These are phyloP conservation scores for Machimus rusticus DNA, from an alignment of 2,888 invertebrate genomes.

Conservation along the genomic window DNA sequence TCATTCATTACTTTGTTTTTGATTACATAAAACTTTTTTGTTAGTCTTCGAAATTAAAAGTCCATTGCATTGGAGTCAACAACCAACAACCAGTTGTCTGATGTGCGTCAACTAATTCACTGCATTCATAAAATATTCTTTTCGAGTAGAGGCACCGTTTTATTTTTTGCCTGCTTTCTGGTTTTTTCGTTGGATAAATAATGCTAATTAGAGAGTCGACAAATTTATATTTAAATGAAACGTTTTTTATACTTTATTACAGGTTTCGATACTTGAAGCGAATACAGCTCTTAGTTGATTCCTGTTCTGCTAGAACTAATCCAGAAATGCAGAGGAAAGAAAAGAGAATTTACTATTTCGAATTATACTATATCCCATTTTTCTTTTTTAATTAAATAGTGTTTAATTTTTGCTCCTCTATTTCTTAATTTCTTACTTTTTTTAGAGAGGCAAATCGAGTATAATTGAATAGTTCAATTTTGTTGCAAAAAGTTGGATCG, in stretches of 20 bases:
- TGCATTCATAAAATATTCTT: not conserved
- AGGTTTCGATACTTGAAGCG: not conserved
- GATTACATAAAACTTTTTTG: too few species aligned
- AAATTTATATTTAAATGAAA: not conserved
- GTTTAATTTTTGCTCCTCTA: too few species aligned
- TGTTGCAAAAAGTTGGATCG: too few species aligned
- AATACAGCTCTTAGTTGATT: not conserved
- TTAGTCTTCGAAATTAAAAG: not conserved
- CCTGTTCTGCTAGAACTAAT: too few species aligned
- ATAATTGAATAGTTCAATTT: too few species aligned
- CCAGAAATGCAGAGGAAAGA: too few species aligned
- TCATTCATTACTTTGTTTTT: too few species aligned
- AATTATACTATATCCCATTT: too few species aligned
- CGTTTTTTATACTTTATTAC: not conserved
- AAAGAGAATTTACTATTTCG: too few species aligned
- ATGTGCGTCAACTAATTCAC: not conserved
- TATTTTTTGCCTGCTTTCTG: not conserved
- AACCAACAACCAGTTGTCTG: not conserved
- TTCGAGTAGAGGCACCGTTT: not conserved
- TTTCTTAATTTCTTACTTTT: too few species aligned
- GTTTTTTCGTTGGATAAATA: not conserved
- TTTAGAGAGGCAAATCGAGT: too few species aligned
- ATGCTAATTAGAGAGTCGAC: not conserved
- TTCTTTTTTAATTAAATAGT: too few species aligned
- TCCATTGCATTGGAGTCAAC: not conserved